Evolutionary conservation across 2,888 invertebrate species (phyloP).

Genomic region (Ophioninae sp.): DNA sequence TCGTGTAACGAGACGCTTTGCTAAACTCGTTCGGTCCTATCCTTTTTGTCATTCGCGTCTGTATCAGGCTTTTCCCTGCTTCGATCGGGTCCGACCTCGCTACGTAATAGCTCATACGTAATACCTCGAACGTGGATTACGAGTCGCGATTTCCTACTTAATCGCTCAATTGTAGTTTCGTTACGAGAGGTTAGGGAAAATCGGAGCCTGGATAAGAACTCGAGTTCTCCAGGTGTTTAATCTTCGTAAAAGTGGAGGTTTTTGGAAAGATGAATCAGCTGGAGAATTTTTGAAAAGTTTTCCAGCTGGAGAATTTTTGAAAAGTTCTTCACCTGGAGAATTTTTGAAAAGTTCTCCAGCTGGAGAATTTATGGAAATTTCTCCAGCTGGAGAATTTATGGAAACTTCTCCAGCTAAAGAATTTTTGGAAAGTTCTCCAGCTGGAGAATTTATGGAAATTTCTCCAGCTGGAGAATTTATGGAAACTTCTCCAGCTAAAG

Average conservation of each 20-base stretch:
- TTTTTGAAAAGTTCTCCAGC: too few relatives aligned
- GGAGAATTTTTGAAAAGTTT: too few relatives aligned
- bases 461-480: too few relatives aligned
- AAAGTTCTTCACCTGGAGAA: too few relatives aligned
- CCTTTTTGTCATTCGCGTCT: conserved; percentile 14
- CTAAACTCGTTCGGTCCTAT: conserved; percentile 46
- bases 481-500: too few relatives aligned
- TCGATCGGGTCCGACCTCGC: conserved; percentile 26
- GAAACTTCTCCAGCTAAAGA: too few relatives aligned
- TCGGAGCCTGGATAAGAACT: neutral
- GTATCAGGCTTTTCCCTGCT: conserved; percentile 23
- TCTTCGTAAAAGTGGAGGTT: neutral
- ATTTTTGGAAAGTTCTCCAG: too few relatives aligned
- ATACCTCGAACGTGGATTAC: conserved; percentile 3
- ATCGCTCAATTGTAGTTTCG: conserved; percentile 55
- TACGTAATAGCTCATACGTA: conserved; percentile 36
- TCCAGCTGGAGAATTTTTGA: too few relatives aligned
- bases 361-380: too few relatives aligned
- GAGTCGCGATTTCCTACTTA: conserved; percentile 35
- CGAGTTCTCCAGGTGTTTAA: neutral
- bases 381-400: too few relatives aligned
- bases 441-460: too few relatives aligned
- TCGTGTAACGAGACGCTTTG: conserved; percentile 17
- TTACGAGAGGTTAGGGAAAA: conserved; percentile 32
- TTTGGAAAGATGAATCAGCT: too few relatives aligned